Percentiles rank a stretch among this genome's conserved stretches.
Evolutionary conservation across 2,797 vertebrate genomes (phyloP).

Genomic region (Pogoniulus pusillus): DNA sequence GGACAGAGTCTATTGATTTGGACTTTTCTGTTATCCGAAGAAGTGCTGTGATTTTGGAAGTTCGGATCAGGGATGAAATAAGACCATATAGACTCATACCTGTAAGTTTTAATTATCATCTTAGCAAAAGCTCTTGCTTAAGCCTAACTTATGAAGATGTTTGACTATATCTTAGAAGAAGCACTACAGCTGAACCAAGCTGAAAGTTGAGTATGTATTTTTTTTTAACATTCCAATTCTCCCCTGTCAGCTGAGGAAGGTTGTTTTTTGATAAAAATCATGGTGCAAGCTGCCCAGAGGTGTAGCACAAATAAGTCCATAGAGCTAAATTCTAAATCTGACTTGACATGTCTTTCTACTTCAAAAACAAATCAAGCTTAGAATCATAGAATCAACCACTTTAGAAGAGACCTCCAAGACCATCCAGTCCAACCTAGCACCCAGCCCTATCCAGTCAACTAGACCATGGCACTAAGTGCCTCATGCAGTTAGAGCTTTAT

Average conservation of each 20-base stretch:
- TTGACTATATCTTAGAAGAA: neutral
- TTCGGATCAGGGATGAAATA: neutral
- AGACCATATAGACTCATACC: neutral
- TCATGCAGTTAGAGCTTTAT: no score
- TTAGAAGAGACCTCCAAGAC: no score
- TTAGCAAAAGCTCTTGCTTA: neutral
- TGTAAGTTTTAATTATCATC: neutral
- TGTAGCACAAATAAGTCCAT: neutral
- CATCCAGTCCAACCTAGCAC: no score
- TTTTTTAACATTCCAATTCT: neutral
- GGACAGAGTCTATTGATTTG: neutral
- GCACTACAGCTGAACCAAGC: neutral
- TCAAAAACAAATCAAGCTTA: neutral
- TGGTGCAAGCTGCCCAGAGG: neutral
- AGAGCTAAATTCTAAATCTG: neutral
- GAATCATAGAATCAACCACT: no score
- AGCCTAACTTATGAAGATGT: neutral
- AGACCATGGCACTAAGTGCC: no score
- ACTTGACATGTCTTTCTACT: neutral
- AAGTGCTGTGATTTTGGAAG: neutral
- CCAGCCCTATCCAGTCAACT: no score
- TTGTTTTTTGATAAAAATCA: neutral
- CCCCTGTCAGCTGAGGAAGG: neutral
- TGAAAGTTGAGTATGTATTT: neutral
- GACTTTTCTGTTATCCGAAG: neutral